Percentiles rank a stretch among this genome's conserved stretches.
These are phyloP conservation scores for Polyodon spathula DNA, from an alignment of 2,113 vertebrate genomes.

Conservation along the genomic window DNA sequence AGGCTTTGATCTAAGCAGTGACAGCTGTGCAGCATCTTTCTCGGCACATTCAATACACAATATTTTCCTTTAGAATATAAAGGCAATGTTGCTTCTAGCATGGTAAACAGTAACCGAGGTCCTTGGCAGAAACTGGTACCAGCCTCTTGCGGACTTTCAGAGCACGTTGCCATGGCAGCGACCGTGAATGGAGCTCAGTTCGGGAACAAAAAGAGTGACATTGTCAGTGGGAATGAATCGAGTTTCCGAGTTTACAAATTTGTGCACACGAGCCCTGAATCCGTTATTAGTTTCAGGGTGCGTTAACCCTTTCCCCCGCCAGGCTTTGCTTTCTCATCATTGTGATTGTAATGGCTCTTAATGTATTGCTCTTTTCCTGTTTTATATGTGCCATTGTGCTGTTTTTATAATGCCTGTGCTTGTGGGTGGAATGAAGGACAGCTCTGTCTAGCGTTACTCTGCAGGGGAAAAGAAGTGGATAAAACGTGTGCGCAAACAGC, in stretches of 20 bases:
- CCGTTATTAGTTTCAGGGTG: slow-evolving; percentile 22
- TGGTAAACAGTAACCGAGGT: slow-evolving; percentile 46
- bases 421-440: slow-evolving; percentile 47
- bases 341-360: slow-evolving; percentile 37
- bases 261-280: slow-evolving; percentile 29
- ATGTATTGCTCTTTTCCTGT: slow-evolving; percentile 39
- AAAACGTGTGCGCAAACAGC: slow-evolving; percentile 41
- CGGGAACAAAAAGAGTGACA: slow-evolving; percentile 55
- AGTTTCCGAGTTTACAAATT: slow-evolving; percentile 48
- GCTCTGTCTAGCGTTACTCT: slow-evolving; percentile 46
- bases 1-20: neutral
- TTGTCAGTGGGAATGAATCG: slow-evolving; percentile 48
- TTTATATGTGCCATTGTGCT: slow-evolving; percentile 64
- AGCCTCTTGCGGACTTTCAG: slow-evolving; percentile 57
- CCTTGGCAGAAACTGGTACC: slow-evolving; percentile 63
- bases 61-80: slow-evolving; percentile 17
- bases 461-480: slow-evolving; percentile 45
- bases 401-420: slow-evolving; percentile 44
- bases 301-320: slow-evolving; percentile 18
- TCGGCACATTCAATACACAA: slow-evolving; percentile 19
- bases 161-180: slow-evolving; percentile 66
- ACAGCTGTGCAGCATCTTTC: slow-evolving; percentile 25
- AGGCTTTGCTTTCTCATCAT: slow-evolving; percentile 29
- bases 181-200: slow-evolving; percentile 55
- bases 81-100: slow-evolving; percentile 41